phyloP scores from a whole-genome alignment of 2,797 vertebrate genomes.

The Falco novaeseelandiae region DNA sequence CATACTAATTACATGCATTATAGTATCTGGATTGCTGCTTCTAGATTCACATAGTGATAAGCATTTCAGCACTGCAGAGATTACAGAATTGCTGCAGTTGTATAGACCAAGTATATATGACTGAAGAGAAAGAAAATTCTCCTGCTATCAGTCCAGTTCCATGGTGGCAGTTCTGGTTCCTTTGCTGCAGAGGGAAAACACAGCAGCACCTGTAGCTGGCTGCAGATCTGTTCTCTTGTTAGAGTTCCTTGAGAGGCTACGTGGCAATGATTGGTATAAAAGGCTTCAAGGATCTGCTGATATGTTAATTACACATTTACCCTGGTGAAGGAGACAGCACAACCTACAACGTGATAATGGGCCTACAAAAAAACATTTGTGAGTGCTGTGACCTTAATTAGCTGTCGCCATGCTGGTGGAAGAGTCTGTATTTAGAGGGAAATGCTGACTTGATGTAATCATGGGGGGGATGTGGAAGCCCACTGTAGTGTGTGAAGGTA shows the following conservation, averaged over 20 bases:
- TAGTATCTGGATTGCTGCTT: neutral
- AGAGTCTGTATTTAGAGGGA: neutral
- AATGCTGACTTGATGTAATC: neutral
- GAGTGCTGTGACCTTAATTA: neutral
- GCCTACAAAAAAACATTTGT: neutral
- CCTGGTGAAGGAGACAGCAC: neutral
- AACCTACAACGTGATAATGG: neutral
- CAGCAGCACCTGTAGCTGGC: neutral
- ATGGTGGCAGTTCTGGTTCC: neutral
- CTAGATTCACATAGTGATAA: neutral
- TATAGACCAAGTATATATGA: accelerated
- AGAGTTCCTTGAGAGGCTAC: neutral
- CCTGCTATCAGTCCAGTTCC: neutral
- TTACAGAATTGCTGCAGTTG: neutral
- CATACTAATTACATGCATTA: accelerated
- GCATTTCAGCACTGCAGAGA: neutral
- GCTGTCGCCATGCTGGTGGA: neutral
- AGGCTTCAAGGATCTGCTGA: neutral
- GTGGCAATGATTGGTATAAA: neutral
- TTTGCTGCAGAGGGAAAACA: neutral
- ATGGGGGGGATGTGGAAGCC: neutral
- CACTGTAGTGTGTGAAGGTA: accelerated
- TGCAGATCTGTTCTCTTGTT: neutral
- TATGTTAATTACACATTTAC: neutral
- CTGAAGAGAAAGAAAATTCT: neutral